Base-by-base conservation (phyloP, 2,797 vertebrate species). In the Anableps anableps region DNA sequence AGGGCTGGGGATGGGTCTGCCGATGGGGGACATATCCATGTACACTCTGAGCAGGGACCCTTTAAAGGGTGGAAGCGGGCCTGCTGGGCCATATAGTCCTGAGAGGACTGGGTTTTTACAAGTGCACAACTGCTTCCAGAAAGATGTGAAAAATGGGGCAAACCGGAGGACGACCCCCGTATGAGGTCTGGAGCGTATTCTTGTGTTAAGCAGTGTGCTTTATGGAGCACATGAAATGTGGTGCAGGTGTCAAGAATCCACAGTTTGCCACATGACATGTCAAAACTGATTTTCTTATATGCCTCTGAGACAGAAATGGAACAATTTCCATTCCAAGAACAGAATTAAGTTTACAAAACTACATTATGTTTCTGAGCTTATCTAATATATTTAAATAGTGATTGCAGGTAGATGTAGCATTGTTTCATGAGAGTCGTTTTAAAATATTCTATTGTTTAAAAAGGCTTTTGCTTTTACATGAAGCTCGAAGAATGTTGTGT, bases 81-180 rank as follows among this genome's bases (percentile, higher is more conserved):
- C 95, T 0, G 94, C 95, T 0, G 95, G 96, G 84, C 96, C 95
- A 71, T 99, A 98, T 93, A 97, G 97, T 4, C 96, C 97, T 0
- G 97, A 97, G 85, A 96, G 94, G 83, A 95, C 89, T 11, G 93
- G 96, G 78, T 98, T 99, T 86, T 96, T 99, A 89, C 97, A 99
- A 94, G 96, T 97, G 74, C 98, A 99, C 89, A 98, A 98, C 94
- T 97, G 97, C 93, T 97, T 98, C 86, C 97, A 97, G 92, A 98
- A 97, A 93, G 97, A 98, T 64, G 88, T 97, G 66, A 98, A 98
- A 90, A 97, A 98, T 53, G 96, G 96, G 55, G 93, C 96, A 43
- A 99, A 97, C 95, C 96, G 97, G 91, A 97, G 97, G 95, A 99
- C 98, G 0, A 99, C 98, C 0, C 98, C 98, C 0, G 98, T 99